phyloP scores from a whole-genome alignment of 2,113 vertebrate species.

The Phaethornis superciliosus region DNA sequence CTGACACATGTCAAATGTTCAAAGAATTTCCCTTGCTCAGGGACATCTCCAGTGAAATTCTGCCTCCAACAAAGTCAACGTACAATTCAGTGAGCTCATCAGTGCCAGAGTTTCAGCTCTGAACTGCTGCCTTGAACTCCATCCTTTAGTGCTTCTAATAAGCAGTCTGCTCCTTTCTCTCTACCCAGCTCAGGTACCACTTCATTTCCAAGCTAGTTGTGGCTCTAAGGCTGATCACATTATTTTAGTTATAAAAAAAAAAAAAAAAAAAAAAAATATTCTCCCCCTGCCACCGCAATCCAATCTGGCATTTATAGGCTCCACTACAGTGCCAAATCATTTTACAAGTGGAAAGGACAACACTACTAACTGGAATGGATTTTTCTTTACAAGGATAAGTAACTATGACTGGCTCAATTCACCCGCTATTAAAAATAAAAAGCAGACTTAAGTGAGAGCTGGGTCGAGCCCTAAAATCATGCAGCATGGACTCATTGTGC shows the following conservation, averaged over 20 bases:
- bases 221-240: neutral
- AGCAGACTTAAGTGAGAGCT: neutral
- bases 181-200: neutral
- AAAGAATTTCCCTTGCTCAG: slow-evolving; percentile 34
- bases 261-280: neutral
- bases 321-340: neutral
- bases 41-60: slow-evolving; percentile 28
- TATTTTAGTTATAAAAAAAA: neutral
- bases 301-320: neutral
- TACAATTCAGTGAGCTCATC: neutral
- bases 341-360: neutral
- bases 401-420: neutral
- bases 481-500: neutral
- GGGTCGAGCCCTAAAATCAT: neutral
- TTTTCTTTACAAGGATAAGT: neutral
- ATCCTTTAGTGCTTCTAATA: neutral
- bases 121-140: neutral
- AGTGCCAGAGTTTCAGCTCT: neutral
- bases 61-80: neutral
- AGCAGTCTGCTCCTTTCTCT: neutral
- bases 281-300: neutral
- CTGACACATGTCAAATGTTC: neutral
- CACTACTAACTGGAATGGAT: neutral
- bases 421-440: neutral
- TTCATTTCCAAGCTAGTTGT: neutral